These are phyloP conservation scores for Stratiomys singularior DNA, from an alignment of 2,888 invertebrate genomes.

Conservation along the genomic window DNA sequence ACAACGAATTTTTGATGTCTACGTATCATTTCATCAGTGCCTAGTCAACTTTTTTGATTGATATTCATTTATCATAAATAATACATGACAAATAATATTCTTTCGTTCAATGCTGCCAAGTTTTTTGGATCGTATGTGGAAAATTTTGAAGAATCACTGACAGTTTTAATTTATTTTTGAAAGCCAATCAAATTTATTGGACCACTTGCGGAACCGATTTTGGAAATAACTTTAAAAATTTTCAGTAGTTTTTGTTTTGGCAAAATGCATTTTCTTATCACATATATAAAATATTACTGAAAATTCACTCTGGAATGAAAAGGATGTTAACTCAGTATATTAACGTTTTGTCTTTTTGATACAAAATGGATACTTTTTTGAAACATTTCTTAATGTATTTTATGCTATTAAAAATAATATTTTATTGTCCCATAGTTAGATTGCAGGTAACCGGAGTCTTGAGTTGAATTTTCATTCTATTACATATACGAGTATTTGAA, in stretches of 20 bases:
- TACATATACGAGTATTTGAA: conserved; percentile 10
- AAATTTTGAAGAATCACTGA: conserved; percentile 19
- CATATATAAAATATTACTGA: conserved; percentile 18
- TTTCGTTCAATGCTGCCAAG: conserved; percentile 48
- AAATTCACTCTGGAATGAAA: neutral
- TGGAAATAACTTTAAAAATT: neutral
- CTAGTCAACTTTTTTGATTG: neutral
- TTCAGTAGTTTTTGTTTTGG: conserved; percentile 48
- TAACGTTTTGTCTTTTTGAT: conserved; percentile 31
- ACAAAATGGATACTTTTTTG: neutral
- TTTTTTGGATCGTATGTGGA: conserved; percentile 50
- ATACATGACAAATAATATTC: neutral
- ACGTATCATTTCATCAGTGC: neutral
- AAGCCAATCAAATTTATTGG: conserved; percentile 33
- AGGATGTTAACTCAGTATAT: too few species aligned
- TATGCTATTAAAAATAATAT: conserved; percentile 16
- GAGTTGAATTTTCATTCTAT: conserved; percentile 19
- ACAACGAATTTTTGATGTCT: conserved; percentile 53
- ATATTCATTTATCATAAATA: neutral
- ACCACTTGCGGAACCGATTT: neutral
- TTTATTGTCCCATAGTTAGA: conserved; percentile 32
- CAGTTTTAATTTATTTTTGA: neutral
- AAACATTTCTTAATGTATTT: conserved; percentile 8
- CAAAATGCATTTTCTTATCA: conserved; percentile 48
- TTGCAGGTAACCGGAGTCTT: neutral